Evolutionary conservation across 2,113 vertebrate genomes (phyloP), one percentile per base, ranked within the genome.

Genomic region (Gavia stellata): DNA sequence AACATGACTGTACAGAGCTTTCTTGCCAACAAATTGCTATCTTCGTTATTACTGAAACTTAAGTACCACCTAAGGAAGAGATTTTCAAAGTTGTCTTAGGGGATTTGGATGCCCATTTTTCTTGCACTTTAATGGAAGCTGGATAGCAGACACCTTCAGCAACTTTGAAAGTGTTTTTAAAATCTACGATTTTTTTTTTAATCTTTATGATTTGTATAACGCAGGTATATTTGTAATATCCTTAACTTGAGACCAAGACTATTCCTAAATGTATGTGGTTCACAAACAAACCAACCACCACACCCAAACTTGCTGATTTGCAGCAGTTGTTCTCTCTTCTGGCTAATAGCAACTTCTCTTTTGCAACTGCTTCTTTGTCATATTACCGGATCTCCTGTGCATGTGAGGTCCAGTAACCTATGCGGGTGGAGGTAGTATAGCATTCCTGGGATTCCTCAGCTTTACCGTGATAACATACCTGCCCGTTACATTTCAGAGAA

Each of bases 391-490:
- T 4, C 6, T n/a, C 11, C 68, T 14, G 18, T 49, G 31, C 34
- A 1, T 2, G 11, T 20, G n/a, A 44, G 36, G 29, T 24, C 7
- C 40, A 18, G 38, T 50, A 28, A 6, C 50, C 40, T 3, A 0
- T 5, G 12, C 2, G 2, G 26, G 40, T 47, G 79, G 62, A 45
- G 89, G 25, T 25, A 44, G 40, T 23, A 4, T 14, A 15, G 19
- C 14, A 8, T 13, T 50, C 59, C 78, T 9, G 45, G 31, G 8
- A 4, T 62, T 67, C 50, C 62, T 58, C 25, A 44, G 75, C 52
- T 55, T 58, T 8, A 0, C 1, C 16, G 10, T 9, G 15, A 4
- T 52, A 52, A 36, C 4, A 0, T 42, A 31, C 31, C 40, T 66
- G n/a, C 23, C 44, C 7, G 1, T 12, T 29, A 1, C 45, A 29